Conservation (phyloP, 2,888 invertebrate genomes). For the Synanthedon tipuliformis region DNA sequence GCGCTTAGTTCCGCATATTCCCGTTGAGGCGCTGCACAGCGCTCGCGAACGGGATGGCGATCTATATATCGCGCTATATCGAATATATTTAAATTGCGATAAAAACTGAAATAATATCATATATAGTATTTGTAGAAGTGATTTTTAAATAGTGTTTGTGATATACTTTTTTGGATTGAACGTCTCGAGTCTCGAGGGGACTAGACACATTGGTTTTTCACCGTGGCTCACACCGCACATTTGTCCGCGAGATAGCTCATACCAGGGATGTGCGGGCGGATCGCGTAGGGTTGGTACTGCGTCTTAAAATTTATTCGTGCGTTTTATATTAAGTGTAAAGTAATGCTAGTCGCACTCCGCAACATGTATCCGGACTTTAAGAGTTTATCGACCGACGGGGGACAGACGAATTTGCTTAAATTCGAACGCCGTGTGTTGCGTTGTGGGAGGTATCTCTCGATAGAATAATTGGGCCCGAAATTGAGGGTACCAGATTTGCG, state of each 20-base stretch:
- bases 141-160: slow-evolving; percentile 8
- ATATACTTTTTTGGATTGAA: not conserved
- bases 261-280: slow-evolving; percentile 29
- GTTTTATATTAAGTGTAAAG: slow-evolving; percentile 2
- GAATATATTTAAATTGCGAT: slow-evolving; percentile 49
- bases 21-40: slow-evolving; percentile 49
- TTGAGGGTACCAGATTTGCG: slow-evolving; percentile 3
- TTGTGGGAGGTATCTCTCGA: slow-evolving; percentile 24
- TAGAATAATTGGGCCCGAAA: slow-evolving; percentile 27
- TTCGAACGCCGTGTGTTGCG: slow-evolving; percentile 20
- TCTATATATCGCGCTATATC: slow-evolving; percentile 46
- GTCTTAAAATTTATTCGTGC: slow-evolving; percentile 2
- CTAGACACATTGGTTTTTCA: not conserved
- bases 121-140: slow-evolving; percentile 30
- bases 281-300: slow-evolving; percentile 7
- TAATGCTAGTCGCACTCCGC: slow-evolving; percentile 10
- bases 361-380: slow-evolving; percentile 11
- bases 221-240: slow-evolving; percentile 25
- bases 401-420: slow-evolving; percentile 28
- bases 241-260: slow-evolving; percentile 17
- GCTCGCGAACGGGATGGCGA: slow-evolving; percentile 37
- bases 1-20: slow-evolving; percentile 55
- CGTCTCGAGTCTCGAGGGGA: not conserved
- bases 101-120: slow-evolving; percentile 24
- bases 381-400: slow-evolving; percentile 34